Conservation (phyloP, 2,797 vertebrate genomes). For the Neostethus bicornis region DNA sequence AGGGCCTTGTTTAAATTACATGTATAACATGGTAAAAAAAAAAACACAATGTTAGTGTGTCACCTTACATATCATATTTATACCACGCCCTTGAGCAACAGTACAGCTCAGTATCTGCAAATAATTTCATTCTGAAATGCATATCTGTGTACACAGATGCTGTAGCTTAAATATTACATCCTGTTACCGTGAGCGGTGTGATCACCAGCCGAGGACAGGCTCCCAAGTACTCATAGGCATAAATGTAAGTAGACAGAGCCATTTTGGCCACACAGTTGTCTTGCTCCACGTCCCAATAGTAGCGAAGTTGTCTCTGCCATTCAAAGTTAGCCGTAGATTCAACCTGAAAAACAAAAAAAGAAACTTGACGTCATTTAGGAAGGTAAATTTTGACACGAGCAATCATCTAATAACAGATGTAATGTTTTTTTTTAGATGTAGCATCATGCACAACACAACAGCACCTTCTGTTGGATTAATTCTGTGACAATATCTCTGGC, state of each 20-base stretch:
- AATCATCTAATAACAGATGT: neutral
- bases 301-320: conserved; percentile 89
- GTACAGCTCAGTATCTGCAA: neutral
- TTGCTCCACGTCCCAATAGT: conserved; percentile 87
- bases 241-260: conserved; percentile 88
- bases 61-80: neutral
- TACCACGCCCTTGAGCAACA: neutral
- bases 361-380: neutral
- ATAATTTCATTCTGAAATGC: neutral
- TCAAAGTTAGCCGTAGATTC: conserved; percentile 82
- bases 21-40: neutral
- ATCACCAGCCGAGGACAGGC: conserved; percentile 89
- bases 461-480: conserved; percentile 82
- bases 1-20: neutral
- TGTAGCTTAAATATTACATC: neutral
- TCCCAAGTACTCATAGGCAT: conserved; percentile 89
- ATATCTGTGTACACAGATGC: neutral
- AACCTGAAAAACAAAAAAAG: conserved; percentile 71
- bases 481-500: conserved; percentile 89
- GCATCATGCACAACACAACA: neutral
- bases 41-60: neutral
- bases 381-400: too few species aligned
- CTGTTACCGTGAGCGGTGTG: conserved; percentile 87
- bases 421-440: neutral
- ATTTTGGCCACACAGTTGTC: conserved; percentile 88